Conservation (phyloP, 2,888 invertebrate species). For the Ephialtes manifestator region DNA sequence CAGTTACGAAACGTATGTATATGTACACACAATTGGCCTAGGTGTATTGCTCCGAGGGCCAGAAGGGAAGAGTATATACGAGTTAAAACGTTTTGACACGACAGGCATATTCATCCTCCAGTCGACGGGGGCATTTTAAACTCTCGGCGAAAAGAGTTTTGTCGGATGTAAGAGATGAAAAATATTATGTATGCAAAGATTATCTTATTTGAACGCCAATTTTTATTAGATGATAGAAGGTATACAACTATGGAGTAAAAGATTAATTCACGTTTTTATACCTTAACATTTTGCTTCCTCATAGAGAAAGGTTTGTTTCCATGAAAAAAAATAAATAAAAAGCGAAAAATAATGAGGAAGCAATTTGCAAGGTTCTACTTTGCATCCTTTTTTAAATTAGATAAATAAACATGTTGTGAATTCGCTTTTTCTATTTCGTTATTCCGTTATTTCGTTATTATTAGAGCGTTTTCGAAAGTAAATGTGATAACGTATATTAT, state of each 20-base stretch:
- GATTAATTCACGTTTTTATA: neutral
- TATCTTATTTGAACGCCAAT: conserved; percentile 1
- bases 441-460: no score
- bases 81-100: conserved; percentile 32
- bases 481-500: no score
- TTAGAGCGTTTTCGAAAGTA: no score
- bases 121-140: neutral
- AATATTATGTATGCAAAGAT: neutral
- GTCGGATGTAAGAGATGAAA: neutral
- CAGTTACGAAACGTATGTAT: conserved; percentile 48
- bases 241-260: neutral
- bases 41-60: neutral
- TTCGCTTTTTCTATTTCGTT: no score
- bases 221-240: neutral
- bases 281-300: no score
- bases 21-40: conserved; percentile 9
- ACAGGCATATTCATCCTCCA: conserved; percentile 34
- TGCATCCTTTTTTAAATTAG: no score
- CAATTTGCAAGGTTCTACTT: no score
- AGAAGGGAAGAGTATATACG: neutral
- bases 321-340: neutral
- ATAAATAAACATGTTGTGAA: no score
- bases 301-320: no score
- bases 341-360: no score
- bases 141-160: conserved; percentile 5